A percentile compares a stretch with the other conserved stretches of the same genome.
These are phyloP conservation scores for Chloroceryle amazona DNA, from an alignment of 2,797 vertebrate genomes.

Conservation along the genomic window DNA sequence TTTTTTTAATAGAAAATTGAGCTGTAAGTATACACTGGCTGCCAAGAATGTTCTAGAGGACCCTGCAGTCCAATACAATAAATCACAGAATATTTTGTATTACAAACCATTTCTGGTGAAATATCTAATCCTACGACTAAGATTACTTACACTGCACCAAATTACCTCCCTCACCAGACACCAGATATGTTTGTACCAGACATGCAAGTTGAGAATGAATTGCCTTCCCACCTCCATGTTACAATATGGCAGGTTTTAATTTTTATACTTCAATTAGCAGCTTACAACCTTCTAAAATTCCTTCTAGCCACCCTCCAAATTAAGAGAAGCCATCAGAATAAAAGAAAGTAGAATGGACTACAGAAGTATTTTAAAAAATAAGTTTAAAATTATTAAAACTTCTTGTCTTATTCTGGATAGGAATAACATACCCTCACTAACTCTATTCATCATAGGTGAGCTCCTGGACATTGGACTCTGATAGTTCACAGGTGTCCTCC, in stretches of 20 bases:
- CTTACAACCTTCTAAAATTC: background rate
- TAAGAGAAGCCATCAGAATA: background rate
- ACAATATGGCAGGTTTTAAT: background rate
- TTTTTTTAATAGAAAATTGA: background rate
- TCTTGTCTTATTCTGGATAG: background rate
- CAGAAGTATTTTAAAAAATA: background rate
- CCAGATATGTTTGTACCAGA: background rate
- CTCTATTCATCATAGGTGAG: conserved; percentile 92
- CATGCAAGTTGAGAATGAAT: background rate
- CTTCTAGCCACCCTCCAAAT: background rate
- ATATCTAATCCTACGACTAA: background rate
- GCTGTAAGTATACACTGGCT: background rate
- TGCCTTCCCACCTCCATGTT: background rate
- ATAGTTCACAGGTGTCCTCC: conserved; percentile 94
- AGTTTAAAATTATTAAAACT: background rate
- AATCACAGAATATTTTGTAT: background rate
- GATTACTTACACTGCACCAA: background rate
- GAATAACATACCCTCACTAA: conserved; percentile 86
- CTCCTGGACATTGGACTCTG: conserved; percentile 91
- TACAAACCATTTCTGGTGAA: background rate
- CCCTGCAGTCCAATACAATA: background rate
- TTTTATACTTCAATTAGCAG: background rate
- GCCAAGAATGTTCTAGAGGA: background rate
- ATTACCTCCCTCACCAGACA: background rate
- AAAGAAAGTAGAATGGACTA: background rate